These are phyloP conservation scores for Nephrotoma flavescens DNA, from an alignment of 2,888 invertebrate species.

Conservation along the genomic window DNA sequence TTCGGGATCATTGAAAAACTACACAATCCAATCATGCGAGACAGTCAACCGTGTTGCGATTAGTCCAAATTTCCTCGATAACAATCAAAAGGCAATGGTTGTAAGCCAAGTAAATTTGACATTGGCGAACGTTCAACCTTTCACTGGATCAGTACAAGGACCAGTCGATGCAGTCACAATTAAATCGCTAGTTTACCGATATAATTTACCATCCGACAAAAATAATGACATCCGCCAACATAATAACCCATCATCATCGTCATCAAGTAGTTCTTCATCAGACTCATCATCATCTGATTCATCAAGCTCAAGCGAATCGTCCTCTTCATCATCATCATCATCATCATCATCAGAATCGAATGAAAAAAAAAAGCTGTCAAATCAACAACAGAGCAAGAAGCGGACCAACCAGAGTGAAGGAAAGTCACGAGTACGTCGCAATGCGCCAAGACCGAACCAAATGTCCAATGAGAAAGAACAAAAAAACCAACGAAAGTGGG, in stretches of 20 bases:
- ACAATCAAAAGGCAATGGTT: constrained; percentile 45
- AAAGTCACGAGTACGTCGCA: background rate
- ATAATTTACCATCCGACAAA: constrained; percentile 26
- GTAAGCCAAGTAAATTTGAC: constrained; percentile 35
- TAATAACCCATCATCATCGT: constrained; percentile 8
- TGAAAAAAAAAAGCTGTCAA: constrained; percentile 7
- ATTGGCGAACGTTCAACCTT: background rate
- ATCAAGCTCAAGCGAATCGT: background rate
- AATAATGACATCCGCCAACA: constrained; percentile 16
- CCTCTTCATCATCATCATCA: constrained; percentile 10
- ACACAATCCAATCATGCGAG: constrained; percentile 47
- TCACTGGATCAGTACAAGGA: constrained; percentile 23
- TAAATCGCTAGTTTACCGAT: constrained; percentile 38
- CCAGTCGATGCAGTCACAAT: constrained; percentile 28
- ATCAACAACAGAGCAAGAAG: background rate
- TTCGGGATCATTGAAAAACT: constrained; percentile 37
- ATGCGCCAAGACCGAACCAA: background rate
- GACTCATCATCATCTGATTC: background rate
- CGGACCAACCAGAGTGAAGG: background rate
- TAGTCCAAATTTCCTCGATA: constrained; percentile 38
- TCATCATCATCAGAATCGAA: constrained; percentile 12
- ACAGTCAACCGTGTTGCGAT: constrained; percentile 46
- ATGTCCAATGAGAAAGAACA: background rate
- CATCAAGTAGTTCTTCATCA: constrained; percentile 10
- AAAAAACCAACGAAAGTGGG: background rate